Evolutionary conservation across 2,888 invertebrate genomes (phyloP), one percentile per base, ranked within the genome.

Genomic region (Rhimphoctona megacephalus): DNA sequence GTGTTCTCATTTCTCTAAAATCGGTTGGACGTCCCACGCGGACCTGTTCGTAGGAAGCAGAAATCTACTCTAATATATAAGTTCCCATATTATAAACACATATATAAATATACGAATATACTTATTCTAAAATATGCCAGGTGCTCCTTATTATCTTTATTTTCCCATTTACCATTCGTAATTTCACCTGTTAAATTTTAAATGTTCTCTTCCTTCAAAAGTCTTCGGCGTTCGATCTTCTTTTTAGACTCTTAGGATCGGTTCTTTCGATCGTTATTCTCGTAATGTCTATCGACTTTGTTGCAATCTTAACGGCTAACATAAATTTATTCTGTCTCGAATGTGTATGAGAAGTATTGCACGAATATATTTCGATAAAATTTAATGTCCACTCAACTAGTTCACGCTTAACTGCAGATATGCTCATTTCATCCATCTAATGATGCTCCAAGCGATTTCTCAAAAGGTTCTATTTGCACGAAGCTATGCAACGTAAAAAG

Each of bases 1-100:
- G 89, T 83, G 86, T 88, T 88, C 87, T 87, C 89, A 88, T 89
- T 80, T 80, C 33, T 90, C 85, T 88, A 89, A 91, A 91, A 91
- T 90, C 88, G 88, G 88, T 88, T 87, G 43, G 81, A 78, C 81
- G 69, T 83, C 87, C 87, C 87, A 87, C 91, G 89, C 89, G 89
- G 79, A 85, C 88, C 85, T 85, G 88, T 87, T 89, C 87, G 91
- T 89, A 89, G 89, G 88, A 89, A 90, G 91, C 86, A 83, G 69
- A 73, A 80, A 80, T 70, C 22, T 46, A 70, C 36, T 61, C 73
- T 46, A 17, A 69, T 70, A 46, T 54, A 81, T 74, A 61, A 78
- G 57, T 78, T 83, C 66, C 52, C 73, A 66, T 43, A 22, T 43
- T 22, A 39, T 14, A n/a, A 36, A 17, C 52, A 52, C 54, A 36